Base-by-base conservation (phyloP, 2,797 vertebrate species). In the Catharus ustulatus region DNA sequence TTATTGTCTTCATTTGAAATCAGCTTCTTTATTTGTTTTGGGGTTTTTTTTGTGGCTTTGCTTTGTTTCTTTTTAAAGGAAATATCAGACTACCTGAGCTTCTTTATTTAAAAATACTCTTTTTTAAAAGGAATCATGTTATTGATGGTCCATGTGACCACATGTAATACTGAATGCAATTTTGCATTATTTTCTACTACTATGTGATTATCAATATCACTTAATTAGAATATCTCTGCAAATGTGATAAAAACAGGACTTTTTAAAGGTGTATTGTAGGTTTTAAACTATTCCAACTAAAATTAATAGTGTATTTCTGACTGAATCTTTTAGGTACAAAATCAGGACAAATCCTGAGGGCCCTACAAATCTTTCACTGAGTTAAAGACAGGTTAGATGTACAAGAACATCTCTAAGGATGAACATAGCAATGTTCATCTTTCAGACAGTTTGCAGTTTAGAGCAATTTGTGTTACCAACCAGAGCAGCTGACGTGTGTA, bases 401-500 rank as follows among this genome's bases (percentile, higher is more conserved):
- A 67, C 18, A 68, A 64, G 38, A 63, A 46, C 13, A 61, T 4
- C 13, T 45, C 3, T 27, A 42, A 27, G 14, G 24, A 27, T 49
- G 23, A 73, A 46, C 17, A 55, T 1, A 48, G 3, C 4, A 43
- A 29, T 57, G 6, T 22, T 61, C 51, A n/a, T 22, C 10, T 78
- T 87, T 67, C 13, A 74, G 9, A 17, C 6, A 77, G 27, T 57
- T 74, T 57, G 15, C 7, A 36, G 6, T 23, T 62, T 45, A 40
- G 15, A 45, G 17, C 34, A 63, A 77, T 46, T 54, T 24, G 13
- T 34, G 51, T n/a, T 9, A 21, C 6, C 17, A 81, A 32, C 5
- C 3, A 48, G 69, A 84, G 64, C 11, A 3, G 6, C 52, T 76
- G 8, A 22, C 5, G 2, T 20, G 12, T 45, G 11, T 0, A 0